These are phyloP conservation scores for Acropternis orthonyx DNA, from an alignment of 2,797 vertebrate species.

Conservation along the genomic window DNA sequence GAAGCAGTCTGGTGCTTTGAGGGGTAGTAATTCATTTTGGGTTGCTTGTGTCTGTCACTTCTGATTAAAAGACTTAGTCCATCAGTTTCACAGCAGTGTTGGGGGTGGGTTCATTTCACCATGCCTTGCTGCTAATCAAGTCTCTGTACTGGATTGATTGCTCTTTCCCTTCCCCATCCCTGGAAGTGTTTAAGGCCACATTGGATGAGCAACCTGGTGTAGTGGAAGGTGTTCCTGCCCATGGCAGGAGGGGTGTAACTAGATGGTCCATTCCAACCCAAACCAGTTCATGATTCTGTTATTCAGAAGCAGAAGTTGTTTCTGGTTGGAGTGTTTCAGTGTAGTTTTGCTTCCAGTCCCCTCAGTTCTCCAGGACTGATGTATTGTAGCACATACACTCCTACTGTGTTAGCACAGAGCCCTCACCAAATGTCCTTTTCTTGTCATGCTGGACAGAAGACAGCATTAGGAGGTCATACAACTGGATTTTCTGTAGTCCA, in stretches of 20 bases:
- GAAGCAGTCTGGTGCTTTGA: not conserved
- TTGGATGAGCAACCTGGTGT: not conserved
- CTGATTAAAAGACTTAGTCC: not conserved
- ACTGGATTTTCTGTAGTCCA: slow-evolving; percentile 51
- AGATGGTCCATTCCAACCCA: not conserved
- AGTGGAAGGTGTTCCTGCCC: not conserved
- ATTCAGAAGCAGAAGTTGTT: not conserved
- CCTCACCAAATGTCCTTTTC: slow-evolving; percentile 4
- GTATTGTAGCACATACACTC: not conserved
- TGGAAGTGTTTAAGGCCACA: not conserved
- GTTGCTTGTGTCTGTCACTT: not conserved
- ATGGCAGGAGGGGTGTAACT: not conserved
- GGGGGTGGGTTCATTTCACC: not conserved
- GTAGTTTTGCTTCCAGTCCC: not conserved
- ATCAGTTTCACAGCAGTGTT: not conserved
- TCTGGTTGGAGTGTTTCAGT: not conserved
- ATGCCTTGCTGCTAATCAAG: not conserved
- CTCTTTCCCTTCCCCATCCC: not conserved
- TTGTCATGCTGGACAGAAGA: slow-evolving; percentile 12
- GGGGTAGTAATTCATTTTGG: not conserved
- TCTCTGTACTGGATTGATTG: too few relatives aligned
- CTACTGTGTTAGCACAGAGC: not conserved
- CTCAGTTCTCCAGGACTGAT: not conserved
- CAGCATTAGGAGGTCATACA: slow-evolving; percentile 42
- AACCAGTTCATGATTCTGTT: not conserved